Evolutionary conservation across 2,888 invertebrate species (phyloP).

Genomic region (Conus canariensis): DNA sequence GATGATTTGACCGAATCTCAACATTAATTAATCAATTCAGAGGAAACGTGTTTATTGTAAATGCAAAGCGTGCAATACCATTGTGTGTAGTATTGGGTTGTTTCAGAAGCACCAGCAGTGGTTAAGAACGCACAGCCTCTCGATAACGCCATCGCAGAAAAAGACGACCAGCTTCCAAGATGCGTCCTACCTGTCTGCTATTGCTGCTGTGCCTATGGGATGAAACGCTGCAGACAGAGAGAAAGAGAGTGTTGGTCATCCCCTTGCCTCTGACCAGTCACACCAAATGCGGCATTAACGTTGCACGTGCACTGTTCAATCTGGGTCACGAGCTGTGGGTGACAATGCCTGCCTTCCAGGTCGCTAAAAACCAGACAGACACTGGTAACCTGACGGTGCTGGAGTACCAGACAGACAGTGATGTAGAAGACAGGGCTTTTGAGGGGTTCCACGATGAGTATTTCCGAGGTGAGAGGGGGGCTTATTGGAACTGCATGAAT

Average conservation of each 20-base stretch:
- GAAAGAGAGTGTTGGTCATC: constrained; percentile 30
- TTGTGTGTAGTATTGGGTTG: too few relatives aligned
- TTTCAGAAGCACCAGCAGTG: too few relatives aligned
- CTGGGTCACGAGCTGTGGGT: constrained; percentile 47
- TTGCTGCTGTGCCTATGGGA: too few relatives aligned
- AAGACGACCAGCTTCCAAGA: too few relatives aligned
- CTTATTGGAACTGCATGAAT: background rate
- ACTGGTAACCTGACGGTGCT: constrained; percentile 38
- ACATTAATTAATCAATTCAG: too few relatives aligned
- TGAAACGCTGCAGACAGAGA: too few relatives aligned
- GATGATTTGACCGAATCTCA: too few relatives aligned
- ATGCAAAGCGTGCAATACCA: too few relatives aligned
- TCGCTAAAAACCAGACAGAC: constrained; percentile 14
- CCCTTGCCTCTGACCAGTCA: constrained; percentile 44
- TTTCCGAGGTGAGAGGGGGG: constrained; percentile 24
- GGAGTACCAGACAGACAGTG: constrained; percentile 13
- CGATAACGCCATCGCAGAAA: too few relatives aligned
- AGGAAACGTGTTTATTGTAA: too few relatives aligned
- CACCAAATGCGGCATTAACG: constrained; percentile 45
- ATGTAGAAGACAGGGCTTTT: constrained; percentile 35
- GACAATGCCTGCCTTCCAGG: constrained; percentile 45
- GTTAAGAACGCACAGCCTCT: too few relatives aligned
- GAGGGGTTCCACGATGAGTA: constrained; percentile 36
- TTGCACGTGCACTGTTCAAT: constrained; percentile 39
- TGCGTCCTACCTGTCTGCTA: too few relatives aligned